These are phyloP conservation scores for Nothoprocta pentlandii DNA, from an alignment of 2,113 vertebrate species.

Conservation along the genomic window DNA sequence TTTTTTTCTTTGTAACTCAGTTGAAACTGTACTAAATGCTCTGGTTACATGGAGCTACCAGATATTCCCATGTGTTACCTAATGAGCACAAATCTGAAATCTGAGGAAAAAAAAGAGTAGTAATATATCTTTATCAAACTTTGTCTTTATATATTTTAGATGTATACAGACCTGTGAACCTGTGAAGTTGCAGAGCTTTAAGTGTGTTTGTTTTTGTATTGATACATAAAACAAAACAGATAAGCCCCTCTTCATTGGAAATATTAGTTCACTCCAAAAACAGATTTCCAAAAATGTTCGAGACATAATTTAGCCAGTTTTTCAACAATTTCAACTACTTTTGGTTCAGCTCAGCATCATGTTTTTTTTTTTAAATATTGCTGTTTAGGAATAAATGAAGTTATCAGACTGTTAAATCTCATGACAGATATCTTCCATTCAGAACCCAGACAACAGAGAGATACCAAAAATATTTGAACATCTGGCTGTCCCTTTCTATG, in stretches of 20 bases:
- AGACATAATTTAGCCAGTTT: neutral
- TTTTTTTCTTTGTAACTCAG: neutral
- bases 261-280: neutral
- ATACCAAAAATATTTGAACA: neutral
- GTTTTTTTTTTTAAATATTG: neutral
- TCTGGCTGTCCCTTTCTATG: neutral
- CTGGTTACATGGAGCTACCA: neutral
- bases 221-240: neutral
- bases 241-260: neutral
- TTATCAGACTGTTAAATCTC: neutral
- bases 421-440: neutral
- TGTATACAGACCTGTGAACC: neutral
- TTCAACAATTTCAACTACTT: neutral
- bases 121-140: conserved; percentile 65
- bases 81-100: neutral
- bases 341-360: fast-evolving
- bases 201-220: conserved; percentile 8
- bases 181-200: neutral
- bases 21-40: neutral
- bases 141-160: neutral
- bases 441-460: neutral
- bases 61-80: neutral
- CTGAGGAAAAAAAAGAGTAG: neutral
- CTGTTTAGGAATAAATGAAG: neutral
- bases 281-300: neutral